Base-by-base conservation (phyloP, 2,888 invertebrate species). In the Caenorhabditis sinica region DNA sequence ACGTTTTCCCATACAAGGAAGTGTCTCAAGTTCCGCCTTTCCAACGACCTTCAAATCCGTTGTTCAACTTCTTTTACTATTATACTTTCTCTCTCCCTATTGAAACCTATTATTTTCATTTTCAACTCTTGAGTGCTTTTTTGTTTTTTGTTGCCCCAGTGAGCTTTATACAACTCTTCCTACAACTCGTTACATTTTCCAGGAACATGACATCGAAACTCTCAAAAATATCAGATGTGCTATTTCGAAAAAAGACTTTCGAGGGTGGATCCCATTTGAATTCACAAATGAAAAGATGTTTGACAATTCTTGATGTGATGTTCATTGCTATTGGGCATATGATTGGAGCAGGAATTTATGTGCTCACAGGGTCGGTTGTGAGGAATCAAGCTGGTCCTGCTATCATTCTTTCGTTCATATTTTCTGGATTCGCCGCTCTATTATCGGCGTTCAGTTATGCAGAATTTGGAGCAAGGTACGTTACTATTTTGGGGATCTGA, bases 311-410 rank as follows among this genome's bases (percentile, higher is more conserved):
- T 17, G 88, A 88, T 58, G 76, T 88, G 1, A 86, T 85, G 85
- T 86, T 88, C 51, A 82, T 88, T 11, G 85, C 88, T 2, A 81
- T 88, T 28, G 88, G 88, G 0, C 88, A 88, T 33, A 88, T 88
- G 88, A 85, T 88, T 49, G 88, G 88, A 45, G 88, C 86, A 2
- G 88, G 88, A n/a, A 88, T 88, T 11, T 88, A 85, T 61, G 86
- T 88, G 8, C 80, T 88, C 15, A 86, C 88, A 3, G 88, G 96
- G 53, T 95, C 96, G 0, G 96, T 96, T 1, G 96, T 96, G 0
- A 95, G 95, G 84, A 95, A 95, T 87, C 95, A 95, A 91, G 96
- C 97, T 0, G 98, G 98, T 0, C 98, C 98, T 0, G 96, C 96
- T 0, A 96, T 97, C 1, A 95, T 96, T 8, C 92, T 98, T 20